A percentile compares a stretch with the other conserved stretches of the same genome.
These are phyloP conservation scores for Lamellibrachia luymesi DNA, from an alignment of 1,140 invertebrate species.

Conservation along the genomic window DNA sequence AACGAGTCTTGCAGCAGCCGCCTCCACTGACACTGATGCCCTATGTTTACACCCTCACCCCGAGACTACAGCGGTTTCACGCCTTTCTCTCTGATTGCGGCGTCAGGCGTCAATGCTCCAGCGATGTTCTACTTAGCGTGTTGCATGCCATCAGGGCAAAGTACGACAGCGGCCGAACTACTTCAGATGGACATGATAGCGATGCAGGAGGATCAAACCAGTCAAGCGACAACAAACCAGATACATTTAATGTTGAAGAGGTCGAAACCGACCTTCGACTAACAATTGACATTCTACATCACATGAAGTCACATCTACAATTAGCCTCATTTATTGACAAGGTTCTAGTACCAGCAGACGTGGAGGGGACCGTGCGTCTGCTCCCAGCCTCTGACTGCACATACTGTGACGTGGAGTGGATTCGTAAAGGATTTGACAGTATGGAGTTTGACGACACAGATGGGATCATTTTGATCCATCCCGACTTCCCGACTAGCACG, in stretches of 20 bases:
- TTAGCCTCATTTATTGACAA: too few relatives aligned
- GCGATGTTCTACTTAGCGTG: background rate
- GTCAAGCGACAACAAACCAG: background rate
- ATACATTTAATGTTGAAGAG: background rate
- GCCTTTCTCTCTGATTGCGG: conserved; percentile 42
- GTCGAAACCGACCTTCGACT: background rate
- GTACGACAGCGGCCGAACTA: background rate
- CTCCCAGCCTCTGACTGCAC: too few relatives aligned
- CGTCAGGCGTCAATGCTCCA: background rate
- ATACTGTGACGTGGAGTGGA: too few relatives aligned
- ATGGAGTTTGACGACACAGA: too few relatives aligned
- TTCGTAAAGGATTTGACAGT: too few relatives aligned
- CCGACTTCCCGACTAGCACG: too few relatives aligned
- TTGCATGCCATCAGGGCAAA: background rate
- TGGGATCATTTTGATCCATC: too few relatives aligned
- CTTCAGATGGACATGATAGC: background rate
- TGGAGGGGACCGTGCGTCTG: too few relatives aligned
- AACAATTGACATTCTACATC: background rate
- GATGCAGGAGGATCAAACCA: background rate
- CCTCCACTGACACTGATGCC: conserved; percentile 28
- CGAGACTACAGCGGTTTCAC: conserved; percentile 23
- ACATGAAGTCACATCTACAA: too few relatives aligned
- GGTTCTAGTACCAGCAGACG: too few relatives aligned
- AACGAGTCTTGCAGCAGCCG: conserved; percentile 16
- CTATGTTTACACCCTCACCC: conserved; percentile 29